Conservation (phyloP, 2,888 invertebrate genomes). For the Neoaliturus tenellus region DNA sequence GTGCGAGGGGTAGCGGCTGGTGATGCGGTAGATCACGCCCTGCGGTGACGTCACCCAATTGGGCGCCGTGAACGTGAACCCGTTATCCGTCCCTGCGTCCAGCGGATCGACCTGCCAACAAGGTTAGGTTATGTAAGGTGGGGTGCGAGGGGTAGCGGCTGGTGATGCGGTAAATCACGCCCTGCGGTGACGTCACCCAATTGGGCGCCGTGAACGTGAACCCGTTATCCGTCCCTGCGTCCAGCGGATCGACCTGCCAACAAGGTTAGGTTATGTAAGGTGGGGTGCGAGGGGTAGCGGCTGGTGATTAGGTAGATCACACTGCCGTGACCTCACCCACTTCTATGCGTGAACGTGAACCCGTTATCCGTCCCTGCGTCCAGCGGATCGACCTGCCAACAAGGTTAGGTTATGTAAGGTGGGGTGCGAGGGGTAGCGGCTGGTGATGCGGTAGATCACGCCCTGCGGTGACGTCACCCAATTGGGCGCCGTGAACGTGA, state of each 20-base stretch:
- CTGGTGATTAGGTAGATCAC: slow-evolving; percentile 93
- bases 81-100: slow-evolving; percentile 96
- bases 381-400: slow-evolving; percentile 90
- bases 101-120: slow-evolving; percentile 92
- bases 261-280: no score
- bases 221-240: slow-evolving; percentile 96
- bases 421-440: slow-evolving; percentile 93
- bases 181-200: slow-evolving; percentile 95
- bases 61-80: slow-evolving; percentile 97
- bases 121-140: no score
- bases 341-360: slow-evolving; percentile 98
- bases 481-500: slow-evolving; percentile 97
- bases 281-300: slow-evolving; percentile 92
- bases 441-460: slow-evolving; percentile 91
- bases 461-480: slow-evolving; percentile 96
- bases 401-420: no score
- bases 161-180: slow-evolving; percentile 92
- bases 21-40: slow-evolving; percentile 92
- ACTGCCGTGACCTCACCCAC: slow-evolving; percentile 95
- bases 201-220: slow-evolving; percentile 98
- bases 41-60: slow-evolving; percentile 96
- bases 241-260: slow-evolving; percentile 92
- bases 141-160: slow-evolving; percentile 93
- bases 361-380: slow-evolving; percentile 98
- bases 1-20: slow-evolving; percentile 91